Base-by-base conservation (phyloP, 2,888 invertebrate genomes). In the Augochlorella aurata region DNA sequence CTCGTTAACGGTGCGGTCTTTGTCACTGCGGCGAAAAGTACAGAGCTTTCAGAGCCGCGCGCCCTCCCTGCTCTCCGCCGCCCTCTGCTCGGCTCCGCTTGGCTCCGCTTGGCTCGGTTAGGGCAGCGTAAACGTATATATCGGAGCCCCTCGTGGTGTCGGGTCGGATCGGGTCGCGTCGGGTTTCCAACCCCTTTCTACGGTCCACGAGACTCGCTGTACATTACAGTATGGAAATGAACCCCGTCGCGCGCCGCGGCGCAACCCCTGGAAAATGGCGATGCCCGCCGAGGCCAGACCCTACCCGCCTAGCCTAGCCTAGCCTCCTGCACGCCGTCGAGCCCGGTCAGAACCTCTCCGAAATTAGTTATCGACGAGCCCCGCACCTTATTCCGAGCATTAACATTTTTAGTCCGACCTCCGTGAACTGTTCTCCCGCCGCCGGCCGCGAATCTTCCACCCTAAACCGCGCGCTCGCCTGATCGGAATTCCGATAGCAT, bases 141-240 rank as follows among this genome's bases (percentile, higher is more conserved):
- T 58, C 77, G 73, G 63, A 73, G 52, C 70, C 69, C 80, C 50
- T 18, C 75, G 58, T 24, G 75, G 21, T 58, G 54, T 24, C 29
- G 29, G 49, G 38, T 38, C 38, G 38, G 38, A 38, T 38, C 38
- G 38, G 38, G 38, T 38, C 38, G 38, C 38, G 38, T 38, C 38
- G 38, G 38, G 38, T 38, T 75, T 74, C 70, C 72, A 68, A 61
- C 74, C 69, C 74, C 79, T 82, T 71, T 65, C 65, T 68, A 77
- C 54, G 71, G 67, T 71, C 75, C 74, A 72, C 76, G 74, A 66
- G 44, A 38, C 63, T 18, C n/a, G 47, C 66, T 66, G 69, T 78
- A 70, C 73, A 75, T 78, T 73, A 82, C 72, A 49, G 67, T 82
- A 83, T 83, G 83, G 83, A 82, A 82, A 83, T 83, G 75, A 82